Evolutionary conservation across 2,888 invertebrate genomes (phyloP).

Genomic region (Hipparchia semele): DNA sequence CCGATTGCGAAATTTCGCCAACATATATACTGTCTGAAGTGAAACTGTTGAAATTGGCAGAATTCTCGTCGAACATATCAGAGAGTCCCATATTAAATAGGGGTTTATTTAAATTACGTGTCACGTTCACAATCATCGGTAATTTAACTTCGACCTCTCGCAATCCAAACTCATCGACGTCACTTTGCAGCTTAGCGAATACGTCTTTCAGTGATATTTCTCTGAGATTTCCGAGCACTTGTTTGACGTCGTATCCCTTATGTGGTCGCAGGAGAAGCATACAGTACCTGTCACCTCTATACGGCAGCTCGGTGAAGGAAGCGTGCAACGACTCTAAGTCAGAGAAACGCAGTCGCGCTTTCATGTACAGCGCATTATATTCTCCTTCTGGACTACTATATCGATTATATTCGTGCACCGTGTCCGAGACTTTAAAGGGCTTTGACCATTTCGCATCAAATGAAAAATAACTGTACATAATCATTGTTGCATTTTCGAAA

Average conservation of each 20-base stretch:
- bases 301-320: slow-evolving; percentile 86
- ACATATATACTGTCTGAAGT: too few relatives aligned
- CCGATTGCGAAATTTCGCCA: too few relatives aligned
- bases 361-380: slow-evolving; percentile 46
- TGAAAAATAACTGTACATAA: too few relatives aligned
- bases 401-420: background rate
- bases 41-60: background rate
- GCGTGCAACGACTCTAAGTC: slow-evolving; percentile 80
- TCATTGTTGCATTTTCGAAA: too few relatives aligned
- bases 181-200: slow-evolving; percentile 70
- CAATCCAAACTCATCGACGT: slow-evolving; percentile 75
- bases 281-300: slow-evolving; percentile 79
- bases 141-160: slow-evolving; percentile 85
- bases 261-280: slow-evolving; percentile 86
- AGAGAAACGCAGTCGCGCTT: slow-evolving; percentile 82
- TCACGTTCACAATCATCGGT: slow-evolving; percentile 55
- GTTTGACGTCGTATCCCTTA: slow-evolving; percentile 69
- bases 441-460: too few relatives aligned
- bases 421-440: background rate
- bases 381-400: background rate
- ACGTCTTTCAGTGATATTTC: slow-evolving; percentile 75
- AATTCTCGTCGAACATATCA: slow-evolving; percentile 81
- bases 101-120: slow-evolving; percentile 81
- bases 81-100: slow-evolving; percentile 85
- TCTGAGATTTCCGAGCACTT: slow-evolving; percentile 78